A percentile compares a stretch with the other conserved stretches of the same genome.
Conservation (phyloP, 2,113 vertebrate species). For the Bostrychus sinensis region DNA sequence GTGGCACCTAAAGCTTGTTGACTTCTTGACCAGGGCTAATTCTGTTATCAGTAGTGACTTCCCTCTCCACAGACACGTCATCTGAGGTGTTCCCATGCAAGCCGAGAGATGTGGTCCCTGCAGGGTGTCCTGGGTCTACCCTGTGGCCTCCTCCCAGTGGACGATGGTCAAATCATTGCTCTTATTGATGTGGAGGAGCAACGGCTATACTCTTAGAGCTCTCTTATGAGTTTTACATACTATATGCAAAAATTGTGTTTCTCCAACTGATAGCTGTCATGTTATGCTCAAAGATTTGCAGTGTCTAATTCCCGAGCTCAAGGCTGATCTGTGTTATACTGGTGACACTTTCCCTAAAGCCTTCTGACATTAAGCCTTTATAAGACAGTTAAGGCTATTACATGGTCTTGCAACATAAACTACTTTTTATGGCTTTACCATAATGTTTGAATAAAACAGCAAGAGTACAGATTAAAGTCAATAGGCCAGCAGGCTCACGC, state of each 20-base stretch:
- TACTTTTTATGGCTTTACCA: conserved; percentile 58
- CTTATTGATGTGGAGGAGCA: too few species aligned
- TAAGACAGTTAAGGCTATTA: conserved; percentile 67
- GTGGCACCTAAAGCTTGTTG: too few species aligned
- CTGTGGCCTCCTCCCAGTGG: too few species aligned
- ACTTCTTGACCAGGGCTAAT: too few species aligned
- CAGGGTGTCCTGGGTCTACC: too few species aligned
- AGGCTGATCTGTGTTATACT: conserved; percentile 69
- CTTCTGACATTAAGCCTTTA: conserved; percentile 68
- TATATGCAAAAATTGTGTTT: conserved; percentile 24
- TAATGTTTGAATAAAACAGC: conserved; percentile 52
- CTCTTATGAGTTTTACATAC: too few species aligned
- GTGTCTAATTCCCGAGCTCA: conserved; percentile 66
- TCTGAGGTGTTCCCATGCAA: too few species aligned
- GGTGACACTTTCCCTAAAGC: conserved; percentile 62
- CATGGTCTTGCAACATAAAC: conserved; percentile 60
- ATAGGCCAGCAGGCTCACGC: conserved; percentile 37
- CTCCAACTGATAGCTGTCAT: conserved; percentile 42
- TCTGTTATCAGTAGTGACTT: too few species aligned
- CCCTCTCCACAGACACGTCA: too few species aligned
- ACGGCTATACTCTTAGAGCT: too few species aligned
- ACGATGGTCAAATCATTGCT: too few species aligned
- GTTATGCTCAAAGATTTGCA: conserved; percentile 58
- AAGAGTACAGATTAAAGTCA: conserved; percentile 55
- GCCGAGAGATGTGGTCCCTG: too few species aligned